Percentiles rank a stretch among this genome's conserved stretches.
Evolutionary conservation across 2,888 invertebrate species (phyloP).

Genomic region (Silvanus unidentatus): DNA sequence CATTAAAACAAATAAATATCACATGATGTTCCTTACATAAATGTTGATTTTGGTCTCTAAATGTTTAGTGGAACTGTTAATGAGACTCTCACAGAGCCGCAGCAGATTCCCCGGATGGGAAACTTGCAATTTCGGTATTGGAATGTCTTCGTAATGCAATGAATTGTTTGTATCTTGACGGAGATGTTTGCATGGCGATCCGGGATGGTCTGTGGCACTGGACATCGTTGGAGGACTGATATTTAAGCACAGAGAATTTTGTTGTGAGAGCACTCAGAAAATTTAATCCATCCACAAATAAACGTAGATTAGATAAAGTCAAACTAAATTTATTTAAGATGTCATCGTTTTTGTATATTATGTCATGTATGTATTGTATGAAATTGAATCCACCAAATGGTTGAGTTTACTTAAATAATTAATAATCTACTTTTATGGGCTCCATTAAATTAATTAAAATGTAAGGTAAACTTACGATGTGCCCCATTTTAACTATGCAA

Average conservation of each 20-base stretch:
- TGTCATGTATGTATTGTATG: slow-evolving; percentile 7
- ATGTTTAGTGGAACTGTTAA: slow-evolving; percentile 47
- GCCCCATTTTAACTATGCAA: too few relatives aligned
- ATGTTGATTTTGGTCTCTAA: slow-evolving; percentile 56
- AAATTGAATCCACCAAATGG: slow-evolving; percentile 25
- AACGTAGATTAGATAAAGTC: slow-evolving; percentile 25
- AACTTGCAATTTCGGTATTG: slow-evolving; percentile 42
- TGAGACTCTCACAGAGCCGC: slow-evolving; percentile 50
- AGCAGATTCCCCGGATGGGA: slow-evolving; percentile 56
- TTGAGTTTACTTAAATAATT: slow-evolving; percentile 25
- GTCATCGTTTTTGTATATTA: slow-evolving; percentile 31
- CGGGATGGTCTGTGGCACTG: background rate
- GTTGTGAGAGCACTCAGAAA: slow-evolving; percentile 21
- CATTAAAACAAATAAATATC: background rate
- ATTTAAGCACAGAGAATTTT: too few relatives aligned
- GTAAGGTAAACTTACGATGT: too few relatives aligned
- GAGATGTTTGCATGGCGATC: background rate
- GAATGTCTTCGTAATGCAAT: slow-evolving; percentile 16
- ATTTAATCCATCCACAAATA: slow-evolving; percentile 16
- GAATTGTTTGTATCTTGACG: slow-evolving; percentile 9
- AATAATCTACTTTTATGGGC: slow-evolving; percentile 22
- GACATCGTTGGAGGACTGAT: background rate
- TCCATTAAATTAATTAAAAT: slow-evolving; percentile 30
- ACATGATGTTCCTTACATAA: slow-evolving; percentile 47
- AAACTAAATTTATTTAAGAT: slow-evolving; percentile 26